Evolutionary conservation across 2,888 invertebrate species (phyloP), one percentile per base, ranked within the genome.

Genomic region (Xanthia togata): DNA sequence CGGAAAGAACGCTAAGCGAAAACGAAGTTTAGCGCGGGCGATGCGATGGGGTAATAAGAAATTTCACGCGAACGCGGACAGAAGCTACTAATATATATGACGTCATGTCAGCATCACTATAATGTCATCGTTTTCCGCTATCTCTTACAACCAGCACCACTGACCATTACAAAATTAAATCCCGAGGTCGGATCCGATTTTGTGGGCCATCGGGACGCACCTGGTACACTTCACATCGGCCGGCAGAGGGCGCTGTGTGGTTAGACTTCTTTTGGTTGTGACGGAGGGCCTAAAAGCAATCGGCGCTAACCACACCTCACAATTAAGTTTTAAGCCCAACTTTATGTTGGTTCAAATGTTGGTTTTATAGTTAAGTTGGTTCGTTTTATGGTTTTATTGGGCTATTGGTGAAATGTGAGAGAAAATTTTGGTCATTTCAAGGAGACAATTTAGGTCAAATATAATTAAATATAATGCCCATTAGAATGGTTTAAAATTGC

Each of bases 81-180:
- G 11, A 41, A 41, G 11, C 2, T 11, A 11, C 11, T 41, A 41
- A 41, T 11, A 41, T 41, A 38, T 41, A 9, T 31, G 53, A 68
- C n/a, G 17, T 53, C 6, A 53, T 17, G n/a, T 6, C 6, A 17
- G 4, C 17, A 2, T 1, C 11, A n/a, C 4, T n/a, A 17, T 31
- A 17, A 47, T 11, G 23, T 26, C 14, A 5, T n/a, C n/a, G n/a
- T 31, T 23, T n/a, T 26, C 73, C 73, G 73, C 81, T 73, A 31
- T 6, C 53, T 50, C 76, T 64, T 62, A 55, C 41, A 5, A 2
- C 38, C 6, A 2, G 59, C 47, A 69, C 79, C 73, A 57, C 23
- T 5, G 47, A 35, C 75, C 65, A 81, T 84, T 83, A 86, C 88
- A 89, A 88, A 91, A 90, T 91, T 89, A 89, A 91, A 91, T 90